A percentile compares a stretch with the other conserved stretches of the same genome.
Evolutionary conservation across 2,113 vertebrate genomes (phyloP).

Genomic region (Oenanthe oenanthe): DNA sequence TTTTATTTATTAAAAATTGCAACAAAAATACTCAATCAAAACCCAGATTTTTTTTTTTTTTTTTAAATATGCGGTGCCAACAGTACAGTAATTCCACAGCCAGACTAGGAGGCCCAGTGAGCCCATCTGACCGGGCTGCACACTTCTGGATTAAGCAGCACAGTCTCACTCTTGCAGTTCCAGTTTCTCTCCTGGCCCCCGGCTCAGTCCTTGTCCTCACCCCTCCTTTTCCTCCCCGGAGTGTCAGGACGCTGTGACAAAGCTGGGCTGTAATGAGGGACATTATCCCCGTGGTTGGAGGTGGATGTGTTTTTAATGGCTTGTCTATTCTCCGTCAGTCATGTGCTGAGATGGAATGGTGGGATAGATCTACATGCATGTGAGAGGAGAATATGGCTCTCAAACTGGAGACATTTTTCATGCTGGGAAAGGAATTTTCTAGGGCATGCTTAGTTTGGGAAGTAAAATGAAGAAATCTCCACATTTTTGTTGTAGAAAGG

Average conservation of each 20-base stretch:
- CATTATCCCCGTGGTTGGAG: conserved; percentile 76
- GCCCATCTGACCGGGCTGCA: conserved; percentile 44
- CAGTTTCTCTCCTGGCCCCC: conserved; percentile 29
- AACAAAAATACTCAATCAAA: not conserved
- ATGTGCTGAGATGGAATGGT: conserved; percentile 67
- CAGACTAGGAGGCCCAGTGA: conserved; percentile 53
- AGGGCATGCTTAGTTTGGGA: not conserved
- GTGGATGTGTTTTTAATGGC: conserved; percentile 78
- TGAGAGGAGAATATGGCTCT: not conserved
- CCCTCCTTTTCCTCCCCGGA: conserved; percentile 61
- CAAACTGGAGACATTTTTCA: not conserved
- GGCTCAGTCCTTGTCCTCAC: not conserved
- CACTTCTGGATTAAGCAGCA: conserved; percentile 46
- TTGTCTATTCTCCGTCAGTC: conserved; percentile 70
- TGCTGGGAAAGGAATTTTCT: not conserved
- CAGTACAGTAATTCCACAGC: conserved; percentile 16
- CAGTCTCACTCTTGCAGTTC: conserved; percentile 5
- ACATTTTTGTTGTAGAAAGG: not conserved
- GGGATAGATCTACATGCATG: not conserved
- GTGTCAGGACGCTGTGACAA: conserved; percentile 72
- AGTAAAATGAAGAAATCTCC: not conserved
- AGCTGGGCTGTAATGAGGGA: conserved; percentile 62
- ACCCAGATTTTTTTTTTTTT: rapidly evolving
- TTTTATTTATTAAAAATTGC: not conserved
- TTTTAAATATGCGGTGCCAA: not conserved